Base-by-base conservation (phyloP, 2,113 vertebrate species). In the Dendropsophus ebraccatus region DNA sequence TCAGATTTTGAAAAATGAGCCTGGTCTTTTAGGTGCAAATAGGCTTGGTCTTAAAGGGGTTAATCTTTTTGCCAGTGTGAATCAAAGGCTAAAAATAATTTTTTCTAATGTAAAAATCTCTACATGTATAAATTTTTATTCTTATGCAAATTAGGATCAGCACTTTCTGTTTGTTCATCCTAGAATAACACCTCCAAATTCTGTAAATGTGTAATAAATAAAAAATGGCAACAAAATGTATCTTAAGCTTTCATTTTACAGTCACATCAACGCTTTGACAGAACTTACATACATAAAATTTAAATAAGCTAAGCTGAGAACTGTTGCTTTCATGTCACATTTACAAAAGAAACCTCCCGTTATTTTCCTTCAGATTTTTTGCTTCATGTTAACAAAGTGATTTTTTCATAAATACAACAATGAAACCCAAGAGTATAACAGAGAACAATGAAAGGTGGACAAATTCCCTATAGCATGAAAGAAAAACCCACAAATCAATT, bases 331-430 rank as follows among this genome's bases (percentile, higher is more conserved):
- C 11, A 70, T 82, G 80, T 69, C 62, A 82, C 62, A 83, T 87
- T 87, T 86, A 45, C 54, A 84, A 16, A 79, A 41, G 81, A 45
- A 37, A 52, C 67, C 11, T 56, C 9, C 5, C 41, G 76, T 89
- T 89, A 83, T 69, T 89, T 87, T 17, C 1, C 82, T 52, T 87
- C 81, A 88, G 70, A 85, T 84, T 90, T 91, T 89, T 70, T 85
- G 83, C 72, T 87, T 83, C 30, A 58, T 86, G 0, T 0, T 81
- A 88, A 88, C 87, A 91, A 88, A 88, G 78, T 81, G 81, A 73
- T 54, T 75, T 87, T 85, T 82, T 88, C 77, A 54, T 28, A 84
- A 85, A 88, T 7, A 21, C 1, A 17, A 28, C 45, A 14, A 81
- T 47, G 45, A 89, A 87, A 49, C 5, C 76, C 85, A 82, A 87